These are phyloP conservation scores for Limnodromus scolopaceus DNA, from an alignment of 2,797 vertebrate genomes.

Conservation along the genomic window DNA sequence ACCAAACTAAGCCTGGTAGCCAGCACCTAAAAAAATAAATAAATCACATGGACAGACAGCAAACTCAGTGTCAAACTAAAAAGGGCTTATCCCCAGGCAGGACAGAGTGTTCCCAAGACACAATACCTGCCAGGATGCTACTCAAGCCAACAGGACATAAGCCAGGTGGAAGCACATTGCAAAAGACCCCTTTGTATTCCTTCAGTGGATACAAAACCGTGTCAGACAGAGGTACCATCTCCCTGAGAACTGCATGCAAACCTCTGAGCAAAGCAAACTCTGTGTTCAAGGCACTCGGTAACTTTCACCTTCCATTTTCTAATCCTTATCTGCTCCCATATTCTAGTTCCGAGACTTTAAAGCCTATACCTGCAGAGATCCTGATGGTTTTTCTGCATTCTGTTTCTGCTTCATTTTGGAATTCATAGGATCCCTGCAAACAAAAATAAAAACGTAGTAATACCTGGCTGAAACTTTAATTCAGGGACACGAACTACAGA, in stretches of 20 bases:
- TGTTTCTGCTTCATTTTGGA: conserved; percentile 78
- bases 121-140: not conserved
- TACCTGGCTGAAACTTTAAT: fast-evolving
- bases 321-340: not conserved
- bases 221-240: not conserved
- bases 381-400: conserved; percentile 61
- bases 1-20: not conserved
- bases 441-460: not conserved
- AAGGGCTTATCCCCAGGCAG: not conserved
- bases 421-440: conserved; percentile 73
- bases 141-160: not conserved
- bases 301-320: not conserved
- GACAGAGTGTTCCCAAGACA: not conserved
- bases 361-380: conserved; percentile 81
- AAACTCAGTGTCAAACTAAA: not conserved
- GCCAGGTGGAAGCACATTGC: not conserved
- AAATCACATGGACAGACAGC: not conserved
- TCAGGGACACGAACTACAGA: fast-evolving
- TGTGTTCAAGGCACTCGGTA: not conserved
- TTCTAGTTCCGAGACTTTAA: not conserved
- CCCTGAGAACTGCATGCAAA: fast-evolving
- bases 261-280: not conserved
- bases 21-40: not conserved
- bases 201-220: not conserved
- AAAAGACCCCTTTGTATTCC: not conserved